These are phyloP conservation scores for Ceryle rudis DNA, from an alignment of 2,797 vertebrate species.

Conservation along the genomic window DNA sequence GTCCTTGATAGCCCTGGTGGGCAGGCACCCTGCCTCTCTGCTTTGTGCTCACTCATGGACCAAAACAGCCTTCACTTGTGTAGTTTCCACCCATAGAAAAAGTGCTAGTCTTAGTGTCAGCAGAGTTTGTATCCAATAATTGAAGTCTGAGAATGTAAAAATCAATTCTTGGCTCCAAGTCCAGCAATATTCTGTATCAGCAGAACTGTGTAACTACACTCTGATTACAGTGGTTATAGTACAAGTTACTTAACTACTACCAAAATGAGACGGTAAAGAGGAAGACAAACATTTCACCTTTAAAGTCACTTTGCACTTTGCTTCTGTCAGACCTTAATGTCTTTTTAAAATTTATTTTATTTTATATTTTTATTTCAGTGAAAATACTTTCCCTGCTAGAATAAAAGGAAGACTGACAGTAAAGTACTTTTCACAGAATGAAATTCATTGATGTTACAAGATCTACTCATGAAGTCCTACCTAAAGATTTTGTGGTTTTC, in stretches of 20 bases:
- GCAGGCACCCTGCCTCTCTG: background rate
- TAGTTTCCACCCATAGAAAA: background rate
- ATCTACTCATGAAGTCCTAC: background rate
- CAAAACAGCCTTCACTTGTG: background rate
- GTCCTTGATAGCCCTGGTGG: background rate
- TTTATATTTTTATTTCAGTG: background rate
- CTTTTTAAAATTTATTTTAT: background rate
- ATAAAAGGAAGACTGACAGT: background rate
- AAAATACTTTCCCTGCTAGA: background rate
- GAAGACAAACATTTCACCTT: conserved; percentile 14
- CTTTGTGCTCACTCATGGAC: accelerated
- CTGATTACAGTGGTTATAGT: conserved; percentile 50
- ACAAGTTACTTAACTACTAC: conserved; percentile 25
- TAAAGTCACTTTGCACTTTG: background rate
- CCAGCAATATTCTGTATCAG: conserved; percentile 51
- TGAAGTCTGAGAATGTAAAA: conserved; percentile 39
- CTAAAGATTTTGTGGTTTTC: background rate
- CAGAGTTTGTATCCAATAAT: conserved; percentile 43
- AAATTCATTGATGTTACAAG: background rate
- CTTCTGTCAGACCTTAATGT: background rate
- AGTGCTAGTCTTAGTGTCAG: conserved; percentile 7
- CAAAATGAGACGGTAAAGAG: background rate
- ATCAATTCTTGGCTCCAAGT: conserved; percentile 38
- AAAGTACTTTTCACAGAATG: background rate
- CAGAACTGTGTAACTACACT: conserved; percentile 33